These are phyloP conservation scores for Sakesphorus luctuosus DNA, from an alignment of 2,113 vertebrate species.

Conservation along the genomic window DNA sequence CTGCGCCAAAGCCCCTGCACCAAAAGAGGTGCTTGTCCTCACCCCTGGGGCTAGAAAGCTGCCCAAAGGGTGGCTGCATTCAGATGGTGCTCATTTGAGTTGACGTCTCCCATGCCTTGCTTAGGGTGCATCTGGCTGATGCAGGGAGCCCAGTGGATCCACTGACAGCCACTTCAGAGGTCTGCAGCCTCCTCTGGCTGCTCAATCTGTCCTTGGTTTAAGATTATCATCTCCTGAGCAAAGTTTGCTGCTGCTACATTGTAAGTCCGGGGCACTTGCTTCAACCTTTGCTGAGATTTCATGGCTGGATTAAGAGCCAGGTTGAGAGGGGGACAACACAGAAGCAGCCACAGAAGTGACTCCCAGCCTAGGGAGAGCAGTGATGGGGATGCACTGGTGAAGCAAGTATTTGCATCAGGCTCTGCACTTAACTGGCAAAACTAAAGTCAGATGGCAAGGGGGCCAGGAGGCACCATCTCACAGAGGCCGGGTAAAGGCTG, in stretches of 20 bases:
- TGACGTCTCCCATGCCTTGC: neutral
- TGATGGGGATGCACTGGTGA: neutral
- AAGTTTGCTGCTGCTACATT: neutral
- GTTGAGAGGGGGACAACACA: fast-evolving
- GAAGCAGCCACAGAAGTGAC: neutral
- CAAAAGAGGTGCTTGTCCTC: neutral
- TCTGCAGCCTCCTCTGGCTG: neutral
- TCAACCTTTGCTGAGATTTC: neutral
- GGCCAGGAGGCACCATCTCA: neutral
- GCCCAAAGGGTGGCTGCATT: neutral
- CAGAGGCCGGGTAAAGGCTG: neutral
- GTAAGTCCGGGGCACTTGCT: fast-evolving
- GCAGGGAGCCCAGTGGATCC: neutral
- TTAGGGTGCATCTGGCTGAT: neutral
- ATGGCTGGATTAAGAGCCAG: neutral
- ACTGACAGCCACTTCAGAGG: fast-evolving
- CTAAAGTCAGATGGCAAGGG: neutral
- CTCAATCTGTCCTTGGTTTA: neutral
- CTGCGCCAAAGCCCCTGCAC: neutral
- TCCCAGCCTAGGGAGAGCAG: neutral
- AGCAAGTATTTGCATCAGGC: neutral
- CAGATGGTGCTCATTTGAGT: fast-evolving
- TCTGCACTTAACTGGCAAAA: neutral
- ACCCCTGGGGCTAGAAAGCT: neutral
- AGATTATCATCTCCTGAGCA: neutral